phyloP scores from a whole-genome alignment of 2,113 vertebrate species.

The Atlantisia rogersi region DNA sequence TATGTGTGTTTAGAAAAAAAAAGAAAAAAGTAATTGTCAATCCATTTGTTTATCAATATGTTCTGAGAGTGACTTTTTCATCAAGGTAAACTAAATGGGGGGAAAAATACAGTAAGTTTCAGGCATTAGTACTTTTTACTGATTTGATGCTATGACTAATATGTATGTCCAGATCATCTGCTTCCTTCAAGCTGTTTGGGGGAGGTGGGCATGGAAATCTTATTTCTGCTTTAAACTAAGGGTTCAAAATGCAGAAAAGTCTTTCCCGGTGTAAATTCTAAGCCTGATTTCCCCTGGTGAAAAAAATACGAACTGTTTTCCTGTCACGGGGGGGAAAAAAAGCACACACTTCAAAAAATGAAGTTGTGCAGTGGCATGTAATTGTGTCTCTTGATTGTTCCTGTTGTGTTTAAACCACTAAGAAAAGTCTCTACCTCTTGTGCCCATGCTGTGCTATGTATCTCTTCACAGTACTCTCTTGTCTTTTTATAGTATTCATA shows the following conservation, averaged over 20 bases:
- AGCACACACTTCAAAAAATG: rapidly evolving
- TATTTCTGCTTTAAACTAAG: background rate
- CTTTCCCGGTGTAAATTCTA: background rate
- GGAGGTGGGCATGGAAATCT: background rate
- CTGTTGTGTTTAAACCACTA: background rate
- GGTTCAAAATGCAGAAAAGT: background rate
- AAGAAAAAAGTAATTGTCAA: background rate
- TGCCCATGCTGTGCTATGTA: rapidly evolving
- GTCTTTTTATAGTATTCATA: background rate
- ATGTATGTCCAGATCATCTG: background rate
- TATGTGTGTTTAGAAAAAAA: background rate
- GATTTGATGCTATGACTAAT: background rate
- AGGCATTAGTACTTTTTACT: background rate
- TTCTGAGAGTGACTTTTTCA: background rate
- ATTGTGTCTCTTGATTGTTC: background rate
- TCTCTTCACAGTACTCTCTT: background rate
- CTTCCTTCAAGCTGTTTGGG: background rate
- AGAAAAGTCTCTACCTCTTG: background rate
- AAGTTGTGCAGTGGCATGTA: background rate
- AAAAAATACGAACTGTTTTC: background rate
- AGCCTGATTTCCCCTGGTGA: background rate
- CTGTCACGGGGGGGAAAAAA: background rate
- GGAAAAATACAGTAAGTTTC: background rate
- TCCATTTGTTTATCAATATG: background rate
- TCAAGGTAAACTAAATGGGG: background rate